Percentiles rank a stretch among this genome's conserved stretches.
These are phyloP conservation scores for Amia ocellicauda DNA, from an alignment of 2,113 vertebrate genomes.

Conservation along the genomic window DNA sequence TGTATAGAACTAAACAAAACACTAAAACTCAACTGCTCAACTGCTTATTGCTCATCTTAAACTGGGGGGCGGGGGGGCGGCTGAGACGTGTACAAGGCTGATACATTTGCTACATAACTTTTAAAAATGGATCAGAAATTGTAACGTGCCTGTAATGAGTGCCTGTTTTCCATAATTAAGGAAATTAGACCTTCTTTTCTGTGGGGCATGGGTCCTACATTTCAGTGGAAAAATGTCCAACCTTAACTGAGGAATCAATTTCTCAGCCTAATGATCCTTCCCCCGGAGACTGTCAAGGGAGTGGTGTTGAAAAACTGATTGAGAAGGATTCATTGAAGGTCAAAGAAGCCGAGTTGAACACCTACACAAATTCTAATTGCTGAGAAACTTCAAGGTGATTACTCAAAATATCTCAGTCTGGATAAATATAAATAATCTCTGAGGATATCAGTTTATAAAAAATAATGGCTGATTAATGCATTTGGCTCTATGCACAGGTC, in stretches of 20 bases:
- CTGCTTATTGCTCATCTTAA: no score
- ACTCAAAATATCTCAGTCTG: not conserved
- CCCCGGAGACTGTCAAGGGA: constrained; percentile 4
- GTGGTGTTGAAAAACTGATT: constrained; percentile 1
- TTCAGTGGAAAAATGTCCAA: not conserved
- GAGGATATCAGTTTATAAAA: not conserved
- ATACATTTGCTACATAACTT: no score
- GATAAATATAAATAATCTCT: not conserved
- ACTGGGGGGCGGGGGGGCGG: no score
- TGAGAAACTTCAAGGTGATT: not conserved
- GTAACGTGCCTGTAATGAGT: not conserved
- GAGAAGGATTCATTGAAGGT: constrained; percentile 1
- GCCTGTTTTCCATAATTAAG: constrained; percentile 7
- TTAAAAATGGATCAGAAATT: no score
- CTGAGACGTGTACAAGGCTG: no score
- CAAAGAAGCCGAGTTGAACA: not conserved
- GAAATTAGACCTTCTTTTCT: not conserved
- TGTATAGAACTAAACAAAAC: no score
- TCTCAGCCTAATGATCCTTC: constrained; percentile 9
- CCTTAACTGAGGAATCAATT: constrained; percentile 11
- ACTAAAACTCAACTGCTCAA: no score
- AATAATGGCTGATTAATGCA: not conserved
- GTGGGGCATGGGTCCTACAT: not conserved
- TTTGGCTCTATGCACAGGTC: not conserved
- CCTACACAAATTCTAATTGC: constrained; percentile 4